Base-by-base conservation (phyloP, 2,888 invertebrate species). In the Eristalis tenax region DNA sequence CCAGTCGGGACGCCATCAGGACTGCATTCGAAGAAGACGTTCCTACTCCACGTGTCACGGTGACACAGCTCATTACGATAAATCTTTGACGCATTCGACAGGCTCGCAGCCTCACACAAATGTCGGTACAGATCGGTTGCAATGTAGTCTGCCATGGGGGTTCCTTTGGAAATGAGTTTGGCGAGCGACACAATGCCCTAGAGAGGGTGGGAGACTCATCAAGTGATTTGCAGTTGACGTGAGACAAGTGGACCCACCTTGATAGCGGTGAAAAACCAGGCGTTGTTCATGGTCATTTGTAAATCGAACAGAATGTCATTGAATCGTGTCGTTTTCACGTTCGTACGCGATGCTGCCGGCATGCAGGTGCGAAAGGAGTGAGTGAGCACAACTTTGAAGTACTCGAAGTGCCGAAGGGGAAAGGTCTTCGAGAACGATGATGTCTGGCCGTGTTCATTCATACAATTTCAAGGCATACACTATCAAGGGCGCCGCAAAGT, bases 61-160 rank as follows among this genome's bases (percentile, higher is more conserved):
- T 93, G 93, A 32, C 93, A 93, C 0, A 94, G 88, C 0, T 94
- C 94, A 88, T 94, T 94, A 13, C 91, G 89, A 88, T 92, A 91
- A 32, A 82, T 89, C 79, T 89, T 43, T 0, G 93, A 91, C 6
- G 93, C 91, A 22, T 90, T 77, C 0, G 89, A 88, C 4, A 91
- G 81, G 1, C 90, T 74, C 22, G 90, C 88, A 78, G 0, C 83
- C 56, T 0, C 80, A 0, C 83, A 63, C 1, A 92, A 75, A 0
- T 90, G 73, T n/a, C 88, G 32, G 26, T 83, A 89, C 0, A 92
- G 90, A 56, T 90, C 77, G 0, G 88, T 74, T 4, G 89, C 73
- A 2, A 92, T 91, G 26, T 90, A 90, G 0, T 73, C 69, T 71
- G 91, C 90, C 5, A 89, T 84, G 0, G 57, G 10, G 0, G 74